phyloP scores from a whole-genome alignment of 2,113 vertebrate species.

The Hassar affinis region DNA sequence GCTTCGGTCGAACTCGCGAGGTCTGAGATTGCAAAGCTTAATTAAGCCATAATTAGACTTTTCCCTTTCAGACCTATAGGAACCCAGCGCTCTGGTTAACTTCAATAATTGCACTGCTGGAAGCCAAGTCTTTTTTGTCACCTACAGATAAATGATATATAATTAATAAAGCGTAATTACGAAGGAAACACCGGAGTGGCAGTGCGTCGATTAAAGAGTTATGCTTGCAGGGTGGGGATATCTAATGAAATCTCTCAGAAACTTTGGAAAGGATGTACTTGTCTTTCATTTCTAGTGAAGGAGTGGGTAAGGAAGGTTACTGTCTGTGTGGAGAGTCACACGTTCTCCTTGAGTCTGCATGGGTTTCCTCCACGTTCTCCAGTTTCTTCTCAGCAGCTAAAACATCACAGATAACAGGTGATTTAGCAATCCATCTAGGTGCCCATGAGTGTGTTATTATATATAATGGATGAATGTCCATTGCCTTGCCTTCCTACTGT shows the following conservation, averaged over 20 bases:
- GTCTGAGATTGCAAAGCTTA: slow-evolving; percentile 59
- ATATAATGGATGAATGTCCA: too few species aligned
- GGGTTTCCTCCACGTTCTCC: neutral
- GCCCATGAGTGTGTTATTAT: neutral
- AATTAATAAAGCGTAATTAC: slow-evolving; percentile 74
- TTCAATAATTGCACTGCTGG: slow-evolving; percentile 67
- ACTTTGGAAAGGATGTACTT: neutral
- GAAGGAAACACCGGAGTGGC: slow-evolving; percentile 66
- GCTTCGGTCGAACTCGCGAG: slow-evolving; percentile 46
- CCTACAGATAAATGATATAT: slow-evolving; percentile 63
- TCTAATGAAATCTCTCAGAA: neutral
- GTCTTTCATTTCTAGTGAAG: neutral
- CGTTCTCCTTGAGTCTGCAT: neutral
- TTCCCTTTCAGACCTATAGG: slow-evolving; percentile 61
- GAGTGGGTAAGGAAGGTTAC: neutral
- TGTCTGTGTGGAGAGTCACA: neutral
- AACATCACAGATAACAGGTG: too few species aligned
- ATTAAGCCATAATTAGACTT: slow-evolving; percentile 69
- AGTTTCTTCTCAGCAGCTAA: neutral
- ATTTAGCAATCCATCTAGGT: neutral
- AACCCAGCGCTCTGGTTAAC: slow-evolving; percentile 59
- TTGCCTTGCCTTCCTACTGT: neutral
- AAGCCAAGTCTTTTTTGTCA: slow-evolving; percentile 60
- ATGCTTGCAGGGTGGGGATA: neutral
- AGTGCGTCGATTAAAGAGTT: slow-evolving; percentile 50